Evolutionary conservation across 2,113 vertebrate genomes (phyloP), one percentile per base, ranked within the genome.

Genomic region (Phocoena phocoena): DNA sequence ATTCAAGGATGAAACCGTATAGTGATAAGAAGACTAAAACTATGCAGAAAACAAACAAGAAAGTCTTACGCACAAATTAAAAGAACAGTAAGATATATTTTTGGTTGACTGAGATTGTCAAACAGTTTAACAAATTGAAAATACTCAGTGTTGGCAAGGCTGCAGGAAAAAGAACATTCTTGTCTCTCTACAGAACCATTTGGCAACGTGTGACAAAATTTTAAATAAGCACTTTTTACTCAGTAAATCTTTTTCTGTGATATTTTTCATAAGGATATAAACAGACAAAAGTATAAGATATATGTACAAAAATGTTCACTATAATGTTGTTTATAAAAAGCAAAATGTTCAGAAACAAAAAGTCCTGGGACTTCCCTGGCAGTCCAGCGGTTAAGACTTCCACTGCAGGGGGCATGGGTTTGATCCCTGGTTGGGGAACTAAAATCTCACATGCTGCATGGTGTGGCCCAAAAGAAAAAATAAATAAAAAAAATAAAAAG

Each of bases 81-180:
- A 89, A 90, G 9, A 79, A 90, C 20, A 73, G 44, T 50, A 80
- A 85, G 50, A 53, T 55, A 79, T 63, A 44, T 44, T 96, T 95
- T 68, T 76, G 3, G 60, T 77, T 87, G 25, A 85, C 55, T 93
- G 58, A 74, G 41, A 74, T 6, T 68, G 25, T 55, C 36, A 71
- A 83, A 90, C 44, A 86, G 74, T 73, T 93, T 84, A 95, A 38
- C 60, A 63, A 97, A 90, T 9, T 67, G 74, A 87, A 86, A 94
- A 83, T 84, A 79, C 1, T 15, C 28, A 65, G 33, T 36, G 21
- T 53, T 79, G n/a, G 58, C 12, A 38, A 96, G 77, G 55, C 21
- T 50, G 21, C 38, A 23, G 31, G 76, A 36, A 53, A 93, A 95
- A 81, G n/a, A 70, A 47, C 13, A 41, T 50, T 79, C 53, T 44